phyloP scores from a whole-genome alignment of 2,113 vertebrate genomes.

The Colistium nudipinnis region DNA sequence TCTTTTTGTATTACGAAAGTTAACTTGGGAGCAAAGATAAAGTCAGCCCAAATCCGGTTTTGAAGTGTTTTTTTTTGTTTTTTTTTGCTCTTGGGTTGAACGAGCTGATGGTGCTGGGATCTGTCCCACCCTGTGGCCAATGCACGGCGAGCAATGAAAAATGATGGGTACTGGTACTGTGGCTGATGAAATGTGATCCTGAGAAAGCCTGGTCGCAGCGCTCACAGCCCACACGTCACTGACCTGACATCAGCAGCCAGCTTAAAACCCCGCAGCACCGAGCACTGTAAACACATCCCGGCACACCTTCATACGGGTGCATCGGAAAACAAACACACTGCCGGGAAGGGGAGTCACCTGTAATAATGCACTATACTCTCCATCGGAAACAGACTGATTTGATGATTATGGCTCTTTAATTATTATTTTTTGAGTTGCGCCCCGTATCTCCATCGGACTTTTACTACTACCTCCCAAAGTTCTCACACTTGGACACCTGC shows the following conservation, averaged over 20 bases:
- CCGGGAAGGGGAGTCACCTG: background rate
- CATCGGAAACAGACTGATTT: background rate
- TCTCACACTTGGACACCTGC: background rate
- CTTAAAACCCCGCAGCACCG: constrained; percentile 62
- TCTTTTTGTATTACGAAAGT: no score
- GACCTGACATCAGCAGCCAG: constrained; percentile 65
- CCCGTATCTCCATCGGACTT: background rate
- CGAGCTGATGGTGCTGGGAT: background rate
- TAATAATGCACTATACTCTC: background rate
- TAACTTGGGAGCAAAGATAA: no score
- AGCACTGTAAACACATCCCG: constrained; percentile 32
- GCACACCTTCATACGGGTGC: constrained; percentile 31
- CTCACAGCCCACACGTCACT: constrained; percentile 59
- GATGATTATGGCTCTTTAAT: background rate
- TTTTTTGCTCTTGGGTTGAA: background rate
- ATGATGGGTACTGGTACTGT: background rate
- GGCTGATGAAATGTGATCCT: constrained; percentile 25
- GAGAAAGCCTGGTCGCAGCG: constrained; percentile 18
- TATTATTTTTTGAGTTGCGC: background rate
- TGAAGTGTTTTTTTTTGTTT: no score
- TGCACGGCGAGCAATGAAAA: background rate
- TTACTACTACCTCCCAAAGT: constrained; percentile 6
- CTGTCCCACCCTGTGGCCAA: background rate
- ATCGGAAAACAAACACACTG: background rate
- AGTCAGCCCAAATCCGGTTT: no score